A percentile compares a stretch with the other conserved stretches of the same genome.
Conservation (phyloP, 2,797 vertebrate species). For the Tachyglossus aculeatus region DNA sequence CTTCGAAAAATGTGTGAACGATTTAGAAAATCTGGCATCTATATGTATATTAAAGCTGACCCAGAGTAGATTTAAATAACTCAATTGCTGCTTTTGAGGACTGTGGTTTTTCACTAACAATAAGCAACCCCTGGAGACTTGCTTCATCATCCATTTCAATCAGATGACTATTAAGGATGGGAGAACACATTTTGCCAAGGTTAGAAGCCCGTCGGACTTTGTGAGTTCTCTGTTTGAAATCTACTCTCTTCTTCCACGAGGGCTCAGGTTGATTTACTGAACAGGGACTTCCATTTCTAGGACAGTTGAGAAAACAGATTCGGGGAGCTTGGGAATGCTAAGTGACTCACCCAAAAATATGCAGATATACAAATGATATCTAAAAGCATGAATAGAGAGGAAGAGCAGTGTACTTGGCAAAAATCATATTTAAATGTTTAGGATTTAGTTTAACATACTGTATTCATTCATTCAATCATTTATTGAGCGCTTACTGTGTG, state of each 20-base stretch:
- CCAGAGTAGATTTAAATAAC: slow-evolving; percentile 6
- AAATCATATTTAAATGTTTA: not conserved
- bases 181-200: not conserved
- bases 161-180: not conserved
- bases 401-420: not conserved
- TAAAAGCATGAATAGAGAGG: not conserved
- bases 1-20: not conserved
- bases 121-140: not conserved
- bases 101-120: slow-evolving; percentile 5
- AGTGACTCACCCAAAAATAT: not conserved
- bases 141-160: not conserved
- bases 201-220: not conserved
- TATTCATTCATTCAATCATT: not conserved
- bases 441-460: not conserved
- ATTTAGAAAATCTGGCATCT: not conserved
- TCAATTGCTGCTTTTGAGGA: not conserved
- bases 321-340: not conserved
- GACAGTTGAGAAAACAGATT: not conserved
- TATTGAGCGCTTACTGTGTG: no score
- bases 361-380: not conserved
- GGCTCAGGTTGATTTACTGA: not conserved
- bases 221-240: not conserved
- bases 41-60: not conserved
- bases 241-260: not conserved
- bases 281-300: not conserved